A percentile compares a stretch with the other conserved stretches of the same genome.
Evolutionary conservation across 2,888 invertebrate genomes (phyloP).

Genomic region (Heliconius cydno): DNA sequence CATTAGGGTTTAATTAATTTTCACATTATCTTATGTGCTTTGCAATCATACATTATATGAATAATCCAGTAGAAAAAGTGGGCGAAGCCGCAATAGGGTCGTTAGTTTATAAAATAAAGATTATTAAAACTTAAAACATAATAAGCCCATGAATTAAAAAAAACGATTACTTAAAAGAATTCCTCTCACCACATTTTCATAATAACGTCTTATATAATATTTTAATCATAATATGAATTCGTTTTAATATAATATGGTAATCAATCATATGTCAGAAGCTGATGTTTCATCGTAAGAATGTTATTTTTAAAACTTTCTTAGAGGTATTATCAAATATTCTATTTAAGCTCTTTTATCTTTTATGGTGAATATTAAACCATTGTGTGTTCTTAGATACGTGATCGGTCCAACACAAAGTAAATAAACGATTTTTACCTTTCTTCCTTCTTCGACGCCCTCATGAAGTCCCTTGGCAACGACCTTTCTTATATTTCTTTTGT

Average conservation of each 20-base stretch:
- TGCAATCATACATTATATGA: too few species aligned
- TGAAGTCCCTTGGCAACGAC: conserved; percentile 3
- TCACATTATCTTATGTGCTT: too few species aligned
- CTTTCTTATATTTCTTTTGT: conserved; percentile 15
- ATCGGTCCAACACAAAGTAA: conserved; percentile 14
- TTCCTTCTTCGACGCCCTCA: neutral
- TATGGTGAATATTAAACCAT: conserved; percentile 3
- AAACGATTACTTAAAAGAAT: too few species aligned
- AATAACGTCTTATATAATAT: conserved; percentile 6
- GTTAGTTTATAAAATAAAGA: too few species aligned
- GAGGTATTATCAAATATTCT: neutral
- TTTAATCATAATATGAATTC: conserved; percentile 21
- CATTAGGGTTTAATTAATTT: too few species aligned
- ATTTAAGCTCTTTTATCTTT: neutral
- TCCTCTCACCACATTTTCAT: neutral
- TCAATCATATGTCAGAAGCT: conserved; percentile 25
- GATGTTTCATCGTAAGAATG: conserved; percentile 1
- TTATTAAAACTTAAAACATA: too few species aligned
- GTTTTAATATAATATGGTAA: conserved; percentile 21
- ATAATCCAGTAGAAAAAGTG: too few species aligned
- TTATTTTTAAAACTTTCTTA: conserved; percentile 1
- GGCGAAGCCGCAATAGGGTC: too few species aligned
- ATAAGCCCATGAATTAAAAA: too few species aligned
- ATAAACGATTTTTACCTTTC: conserved; percentile 22
- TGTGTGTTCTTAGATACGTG: conserved; percentile 3